A percentile compares a stretch with the other conserved stretches of the same genome.
phyloP scores from a whole-genome alignment of 1,140 invertebrate species.

The Scaptomyza hsui region DNA sequence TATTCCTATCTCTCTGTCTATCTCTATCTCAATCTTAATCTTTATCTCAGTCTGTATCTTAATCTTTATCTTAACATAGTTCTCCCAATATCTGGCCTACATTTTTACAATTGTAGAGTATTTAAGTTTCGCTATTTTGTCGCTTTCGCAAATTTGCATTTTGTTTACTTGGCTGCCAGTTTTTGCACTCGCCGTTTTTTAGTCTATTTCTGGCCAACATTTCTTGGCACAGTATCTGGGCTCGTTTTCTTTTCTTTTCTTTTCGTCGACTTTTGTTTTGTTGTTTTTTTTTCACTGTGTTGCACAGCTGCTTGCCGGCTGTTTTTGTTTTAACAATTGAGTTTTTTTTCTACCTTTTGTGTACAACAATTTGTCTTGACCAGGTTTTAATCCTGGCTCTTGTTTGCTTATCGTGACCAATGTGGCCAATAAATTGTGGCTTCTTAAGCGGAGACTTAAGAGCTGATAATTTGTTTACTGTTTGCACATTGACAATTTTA shows the following conservation, averaged over 20 bases:
- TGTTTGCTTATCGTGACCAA: conserved; percentile 38
- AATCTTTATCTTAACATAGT: no score
- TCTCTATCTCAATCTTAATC: no score
- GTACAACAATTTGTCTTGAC: conserved; percentile 52
- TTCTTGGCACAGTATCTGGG: conserved; percentile 48
- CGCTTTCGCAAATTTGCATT: conserved; percentile 3
- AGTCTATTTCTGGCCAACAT: conserved; percentile 44
- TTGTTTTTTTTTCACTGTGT: not conserved
- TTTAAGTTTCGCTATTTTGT: not conserved
- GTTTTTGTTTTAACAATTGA: conserved; percentile 21
- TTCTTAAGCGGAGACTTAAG: conserved; percentile 1
- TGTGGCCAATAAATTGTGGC: conserved; percentile 48
- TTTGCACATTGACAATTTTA: conserved; percentile 37
- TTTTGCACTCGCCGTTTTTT: conserved; percentile 31
- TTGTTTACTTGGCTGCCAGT: conserved; percentile 46
- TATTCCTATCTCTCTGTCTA: not conserved
- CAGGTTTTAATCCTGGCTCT: conserved; percentile 37
- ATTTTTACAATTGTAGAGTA: conserved; percentile 11
- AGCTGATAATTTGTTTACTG: conserved; percentile 62
- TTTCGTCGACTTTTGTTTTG: no score
- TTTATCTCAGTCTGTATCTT: no score
- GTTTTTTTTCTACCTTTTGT: conserved; percentile 46
- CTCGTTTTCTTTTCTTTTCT: conserved; percentile 30
- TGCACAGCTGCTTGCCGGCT: conserved; percentile 41
- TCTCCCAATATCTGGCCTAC: no score